Conservation (phyloP, 2,888 invertebrate species). For the Lordiphosa andalusiaca region DNA sequence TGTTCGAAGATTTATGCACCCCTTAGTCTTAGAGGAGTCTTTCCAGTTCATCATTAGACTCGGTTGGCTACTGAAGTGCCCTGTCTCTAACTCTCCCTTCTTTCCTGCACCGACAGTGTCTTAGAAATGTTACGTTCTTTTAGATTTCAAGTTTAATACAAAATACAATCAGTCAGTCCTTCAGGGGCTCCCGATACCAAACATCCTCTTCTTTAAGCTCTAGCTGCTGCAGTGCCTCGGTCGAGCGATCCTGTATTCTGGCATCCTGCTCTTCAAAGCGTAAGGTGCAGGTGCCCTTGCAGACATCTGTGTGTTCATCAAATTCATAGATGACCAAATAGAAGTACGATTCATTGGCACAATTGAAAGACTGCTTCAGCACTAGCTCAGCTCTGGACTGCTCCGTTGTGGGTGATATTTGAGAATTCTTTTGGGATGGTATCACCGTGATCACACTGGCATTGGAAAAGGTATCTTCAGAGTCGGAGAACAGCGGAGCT, state of each 20-base stretch:
- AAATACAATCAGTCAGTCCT: too few species aligned
- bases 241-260: slow-evolving; percentile 38
- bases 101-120: too few species aligned
- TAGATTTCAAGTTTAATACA: too few species aligned
- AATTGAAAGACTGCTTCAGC: slow-evolving; percentile 23
- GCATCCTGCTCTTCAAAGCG: slow-evolving; percentile 35
- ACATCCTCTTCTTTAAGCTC: slow-evolving; percentile 32
- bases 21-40: too few species aligned
- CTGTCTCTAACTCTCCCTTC: too few species aligned
- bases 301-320: slow-evolving; percentile 1
- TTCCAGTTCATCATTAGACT: too few species aligned
- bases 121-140: too few species aligned
- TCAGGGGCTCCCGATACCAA: slow-evolving; percentile 19
- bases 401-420: background rate
- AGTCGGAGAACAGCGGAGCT: slow-evolving; percentile 22
- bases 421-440: background rate
- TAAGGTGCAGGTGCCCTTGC: slow-evolving; percentile 42
- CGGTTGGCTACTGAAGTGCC: too few species aligned
- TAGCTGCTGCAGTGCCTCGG: slow-evolving; percentile 22
- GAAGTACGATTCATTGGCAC: slow-evolving; percentile 11
- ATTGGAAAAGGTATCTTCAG: slow-evolving; percentile 16
- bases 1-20: too few species aligned
- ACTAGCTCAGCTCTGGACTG: background rate
- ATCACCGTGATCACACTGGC: slow-evolving; percentile 26
- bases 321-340: slow-evolving; percentile 46